These are phyloP conservation scores for Paramormyrops hopkinsi DNA, from an alignment of 2,797 vertebrate genomes.

Conservation along the genomic window DNA sequence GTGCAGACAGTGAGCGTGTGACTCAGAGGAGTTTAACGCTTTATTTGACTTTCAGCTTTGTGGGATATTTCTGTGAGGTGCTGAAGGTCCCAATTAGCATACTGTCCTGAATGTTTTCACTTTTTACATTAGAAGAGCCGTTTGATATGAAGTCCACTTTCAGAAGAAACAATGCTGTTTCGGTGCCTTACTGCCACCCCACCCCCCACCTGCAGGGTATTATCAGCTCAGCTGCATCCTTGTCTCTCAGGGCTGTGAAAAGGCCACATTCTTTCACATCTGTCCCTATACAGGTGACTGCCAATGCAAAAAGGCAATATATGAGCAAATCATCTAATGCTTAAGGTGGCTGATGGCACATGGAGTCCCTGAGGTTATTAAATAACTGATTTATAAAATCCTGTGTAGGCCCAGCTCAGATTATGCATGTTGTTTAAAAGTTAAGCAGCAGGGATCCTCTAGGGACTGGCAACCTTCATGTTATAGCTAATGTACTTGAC, in stretches of 20 bases:
- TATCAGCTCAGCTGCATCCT: not conserved
- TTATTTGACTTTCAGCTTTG: not conserved
- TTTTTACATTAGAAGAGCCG: not conserved
- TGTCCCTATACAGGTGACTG: not conserved
- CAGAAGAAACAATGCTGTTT: not conserved
- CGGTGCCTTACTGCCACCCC: no score
- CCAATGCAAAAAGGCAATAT: not conserved
- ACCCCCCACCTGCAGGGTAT: not conserved
- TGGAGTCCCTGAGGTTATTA: not conserved
- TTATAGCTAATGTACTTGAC: not conserved
- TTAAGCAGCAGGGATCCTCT: not conserved
- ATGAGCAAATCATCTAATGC: not conserved
- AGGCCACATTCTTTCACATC: not conserved
- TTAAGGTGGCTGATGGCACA: not conserved
- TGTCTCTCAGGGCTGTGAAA: not conserved
- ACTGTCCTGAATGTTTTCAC: not conserved
- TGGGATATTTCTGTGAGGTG: not conserved
- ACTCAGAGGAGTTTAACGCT: not conserved
- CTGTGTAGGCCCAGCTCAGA: not conserved
- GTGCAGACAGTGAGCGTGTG: not conserved
- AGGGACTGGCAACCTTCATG: not conserved
- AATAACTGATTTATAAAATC: not conserved
- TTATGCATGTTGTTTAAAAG: not conserved
- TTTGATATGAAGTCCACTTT: not conserved
- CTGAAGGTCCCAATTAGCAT: not conserved